Evolutionary conservation across 2,888 invertebrate species (phyloP).

Genomic region (Neelides folsomi): DNA sequence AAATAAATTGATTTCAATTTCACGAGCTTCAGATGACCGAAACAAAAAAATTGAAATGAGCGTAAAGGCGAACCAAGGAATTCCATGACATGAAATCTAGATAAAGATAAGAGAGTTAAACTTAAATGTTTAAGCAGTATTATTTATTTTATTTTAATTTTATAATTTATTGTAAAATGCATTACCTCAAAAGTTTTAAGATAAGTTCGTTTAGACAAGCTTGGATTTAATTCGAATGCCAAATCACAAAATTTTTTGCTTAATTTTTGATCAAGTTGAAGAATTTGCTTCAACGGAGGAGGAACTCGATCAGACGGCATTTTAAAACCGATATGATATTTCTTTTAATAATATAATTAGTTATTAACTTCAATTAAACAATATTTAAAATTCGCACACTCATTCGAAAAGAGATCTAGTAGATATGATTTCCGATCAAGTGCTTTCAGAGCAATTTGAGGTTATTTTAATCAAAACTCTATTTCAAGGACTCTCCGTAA

Average conservation of each 20-base stretch:
- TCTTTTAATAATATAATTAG: too few species aligned
- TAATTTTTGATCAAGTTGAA: slow-evolving; percentile 37
- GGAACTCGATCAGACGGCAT: slow-evolving; percentile 30
- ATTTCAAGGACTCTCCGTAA: too few species aligned
- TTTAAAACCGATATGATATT: too few species aligned
- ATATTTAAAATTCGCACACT: too few species aligned
- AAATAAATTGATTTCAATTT: slow-evolving; percentile 73
- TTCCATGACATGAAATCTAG: slow-evolving; percentile 74
- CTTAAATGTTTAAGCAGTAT: neutral
- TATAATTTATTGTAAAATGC: too few species aligned
- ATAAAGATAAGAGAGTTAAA: slow-evolving; percentile 32
- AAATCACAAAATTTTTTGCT: slow-evolving; percentile 38
- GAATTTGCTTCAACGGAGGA: slow-evolving; percentile 34
- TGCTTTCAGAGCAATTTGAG: too few species aligned
- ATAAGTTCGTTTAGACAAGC: slow-evolving; percentile 38
- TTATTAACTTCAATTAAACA: too few species aligned
- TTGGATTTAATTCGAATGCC: slow-evolving; percentile 35
- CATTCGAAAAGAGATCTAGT: too few species aligned
- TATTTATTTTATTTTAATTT: too few species aligned
- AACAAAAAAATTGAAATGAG: slow-evolving; percentile 63
- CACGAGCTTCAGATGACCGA: slow-evolving; percentile 53
- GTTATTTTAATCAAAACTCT: too few species aligned
- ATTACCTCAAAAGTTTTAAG: slow-evolving; percentile 44
- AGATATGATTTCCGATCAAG: too few species aligned
- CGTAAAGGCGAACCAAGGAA: slow-evolving; percentile 69